These are phyloP conservation scores for Apamea epomidion DNA, from an alignment of 2,888 invertebrate species.

Conservation along the genomic window DNA sequence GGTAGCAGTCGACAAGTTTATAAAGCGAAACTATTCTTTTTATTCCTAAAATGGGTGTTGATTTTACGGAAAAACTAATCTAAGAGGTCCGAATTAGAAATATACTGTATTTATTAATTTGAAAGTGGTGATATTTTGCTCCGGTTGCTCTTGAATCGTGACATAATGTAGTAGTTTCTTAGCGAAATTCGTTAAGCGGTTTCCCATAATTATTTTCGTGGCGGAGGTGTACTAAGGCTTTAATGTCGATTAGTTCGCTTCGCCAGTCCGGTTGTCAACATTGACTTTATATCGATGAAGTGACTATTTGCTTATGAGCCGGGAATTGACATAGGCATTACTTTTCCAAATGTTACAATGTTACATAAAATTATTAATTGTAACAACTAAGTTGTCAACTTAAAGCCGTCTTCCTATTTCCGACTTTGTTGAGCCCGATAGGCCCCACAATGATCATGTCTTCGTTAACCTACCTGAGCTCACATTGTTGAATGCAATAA, in stretches of 20 bases:
- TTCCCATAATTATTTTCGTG: not conserved
- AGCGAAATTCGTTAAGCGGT: not conserved
- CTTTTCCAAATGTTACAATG: too few species aligned
- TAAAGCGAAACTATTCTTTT: too few species aligned
- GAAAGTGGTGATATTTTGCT: not conserved
- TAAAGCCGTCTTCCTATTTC: not conserved
- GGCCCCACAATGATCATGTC: not conserved
- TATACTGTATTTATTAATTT: too few species aligned
- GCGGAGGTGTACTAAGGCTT: not conserved
- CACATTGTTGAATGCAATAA: not conserved
- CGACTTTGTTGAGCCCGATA: not conserved
- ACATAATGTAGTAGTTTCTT: too few species aligned
- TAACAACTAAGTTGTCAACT: not conserved
- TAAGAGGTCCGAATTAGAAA: too few species aligned
- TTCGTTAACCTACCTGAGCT: not conserved
- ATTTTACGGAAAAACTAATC: too few species aligned
- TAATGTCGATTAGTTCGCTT: not conserved
- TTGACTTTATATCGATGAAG: not conserved
- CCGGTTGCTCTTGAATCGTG: not conserved
- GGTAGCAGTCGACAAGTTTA: too few species aligned
- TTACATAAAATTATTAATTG: not conserved
- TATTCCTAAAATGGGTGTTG: too few species aligned
- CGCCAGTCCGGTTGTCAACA: too few species aligned
- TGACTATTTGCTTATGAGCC: not conserved
- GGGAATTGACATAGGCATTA: too few species aligned